Conservation (phyloP, 2,888 invertebrate species). For the Schizotus pectinicornis region DNA sequence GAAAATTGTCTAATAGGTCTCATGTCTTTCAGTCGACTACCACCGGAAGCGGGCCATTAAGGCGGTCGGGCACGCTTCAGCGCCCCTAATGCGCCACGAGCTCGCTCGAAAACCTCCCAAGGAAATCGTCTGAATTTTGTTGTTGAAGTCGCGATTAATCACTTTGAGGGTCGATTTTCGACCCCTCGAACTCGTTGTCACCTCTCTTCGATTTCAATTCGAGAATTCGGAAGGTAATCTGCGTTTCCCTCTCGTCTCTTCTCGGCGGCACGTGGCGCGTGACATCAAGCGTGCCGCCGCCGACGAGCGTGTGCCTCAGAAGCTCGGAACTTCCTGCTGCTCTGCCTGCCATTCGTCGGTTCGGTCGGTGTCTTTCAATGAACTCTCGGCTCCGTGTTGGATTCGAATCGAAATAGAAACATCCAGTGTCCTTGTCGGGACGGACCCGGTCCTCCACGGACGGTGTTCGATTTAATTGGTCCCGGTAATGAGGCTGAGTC, state of each 20-base stretch:
- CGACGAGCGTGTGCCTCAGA: constrained; percentile 32
- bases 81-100: constrained; percentile 26
- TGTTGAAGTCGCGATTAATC: too few species aligned
- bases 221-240: not conserved
- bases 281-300: constrained; percentile 41
- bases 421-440: too few species aligned
- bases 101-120: not conserved
- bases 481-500: too few species aligned
- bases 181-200: too few species aligned
- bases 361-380: too few species aligned
- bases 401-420: too few species aligned
- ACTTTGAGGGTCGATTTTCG: too few species aligned
- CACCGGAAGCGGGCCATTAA: constrained; percentile 25
- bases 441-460: too few species aligned
- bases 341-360: too few species aligned
- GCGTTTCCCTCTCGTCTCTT: constrained; percentile 23
- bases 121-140: not conserved
- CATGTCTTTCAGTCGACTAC: not conserved
- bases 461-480: too few species aligned
- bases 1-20: constrained; percentile 17
- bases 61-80: constrained; percentile 21
- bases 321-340: constrained; percentile 40
- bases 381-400: too few species aligned
- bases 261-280: constrained; percentile 35
- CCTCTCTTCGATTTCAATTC: too few species aligned